Evolutionary conservation across 2,113 vertebrate genomes (phyloP), one percentile per base, ranked within the genome.

Genomic region (Nycticryphes semicollaris): DNA sequence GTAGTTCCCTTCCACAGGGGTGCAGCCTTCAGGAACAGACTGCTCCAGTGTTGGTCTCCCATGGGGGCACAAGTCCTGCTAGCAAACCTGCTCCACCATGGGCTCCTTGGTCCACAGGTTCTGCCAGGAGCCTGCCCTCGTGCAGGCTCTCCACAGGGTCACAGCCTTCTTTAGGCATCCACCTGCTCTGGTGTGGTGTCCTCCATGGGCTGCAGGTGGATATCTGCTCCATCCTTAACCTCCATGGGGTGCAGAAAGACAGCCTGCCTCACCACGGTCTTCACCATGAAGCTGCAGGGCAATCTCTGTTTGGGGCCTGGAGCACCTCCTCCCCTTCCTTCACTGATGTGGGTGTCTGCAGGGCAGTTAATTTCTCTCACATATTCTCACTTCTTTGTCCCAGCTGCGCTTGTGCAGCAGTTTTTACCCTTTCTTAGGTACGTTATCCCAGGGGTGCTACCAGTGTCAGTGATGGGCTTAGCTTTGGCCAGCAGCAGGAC

Each of bases 131-230:
- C n/a, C 17, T 48, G 45, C 27, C 31, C 45, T 35, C 48, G 33
- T 6, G 0, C 1, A 3, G 33, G 8, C 56, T 47, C n/a, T 43
- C 33, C 27, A 16, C 1, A 0, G 35, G 17, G 14, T 28, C 31
- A 23, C 48, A 66, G 24, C 62, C 24, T 54, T 37, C 62, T 54
- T 35, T 0, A 1, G 39, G 25, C 24, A n/a, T 33, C 50, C 31
- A 6, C 19, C 14, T 28, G 24, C 25, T 53, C 48, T 2, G 2
- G 13, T 6, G 2, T 66, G 39, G 24, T 15, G 31, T 18, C 25
- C 6, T 67, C 19, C 31, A 10, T 0, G 3, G 25, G 25, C 33
- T 56, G 51, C 63, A 31, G 20, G 15, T 37, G 51, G 50, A 14
- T 23, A 18, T 56, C 51, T 81, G 20, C 63, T 68, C 20, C 39